A percentile compares a stretch with the other conserved stretches of the same genome.
phyloP scores from a whole-genome alignment of 2,113 vertebrate genomes.

The Microcebus tavaratra region DNA sequence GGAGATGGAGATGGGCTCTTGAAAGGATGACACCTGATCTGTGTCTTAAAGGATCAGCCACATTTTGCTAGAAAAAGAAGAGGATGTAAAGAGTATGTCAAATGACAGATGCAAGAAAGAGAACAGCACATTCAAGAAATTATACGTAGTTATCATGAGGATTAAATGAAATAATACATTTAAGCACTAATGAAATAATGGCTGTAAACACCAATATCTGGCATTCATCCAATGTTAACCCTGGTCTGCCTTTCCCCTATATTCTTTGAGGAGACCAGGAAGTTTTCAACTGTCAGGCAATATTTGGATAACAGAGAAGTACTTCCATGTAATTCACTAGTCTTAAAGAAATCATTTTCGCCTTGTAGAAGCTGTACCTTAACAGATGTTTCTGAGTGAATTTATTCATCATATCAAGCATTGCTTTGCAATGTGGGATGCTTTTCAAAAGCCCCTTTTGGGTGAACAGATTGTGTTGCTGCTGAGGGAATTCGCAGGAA shows the following conservation, averaged over 20 bases:
- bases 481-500: conserved; percentile 72
- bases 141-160: not conserved
- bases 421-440: conserved; percentile 62
- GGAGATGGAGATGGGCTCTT: not conserved
- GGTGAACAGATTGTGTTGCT: conserved; percentile 77
- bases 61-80: conserved; percentile 26
- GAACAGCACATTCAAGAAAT: not conserved
- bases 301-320: conserved; percentile 41
- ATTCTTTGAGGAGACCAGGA: not conserved
- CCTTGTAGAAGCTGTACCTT: conserved; percentile 62
- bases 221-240: not conserved
- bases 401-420: conserved; percentile 71
- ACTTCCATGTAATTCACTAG: conserved; percentile 38
- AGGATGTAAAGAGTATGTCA: not conserved
- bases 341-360: conserved; percentile 59
- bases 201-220: not conserved
- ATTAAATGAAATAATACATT: not conserved
- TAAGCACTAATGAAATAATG: not conserved
- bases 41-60: not conserved
- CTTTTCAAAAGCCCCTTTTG: conserved; percentile 73
- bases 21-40: not conserved
- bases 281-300: conserved; percentile 42
- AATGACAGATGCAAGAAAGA: not conserved
- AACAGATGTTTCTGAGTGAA: conserved; percentile 71
- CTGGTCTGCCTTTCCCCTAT: not conserved